These are phyloP conservation scores for Argyresthia albistria DNA, from an alignment of 2,888 invertebrate genomes.

Conservation along the genomic window DNA sequence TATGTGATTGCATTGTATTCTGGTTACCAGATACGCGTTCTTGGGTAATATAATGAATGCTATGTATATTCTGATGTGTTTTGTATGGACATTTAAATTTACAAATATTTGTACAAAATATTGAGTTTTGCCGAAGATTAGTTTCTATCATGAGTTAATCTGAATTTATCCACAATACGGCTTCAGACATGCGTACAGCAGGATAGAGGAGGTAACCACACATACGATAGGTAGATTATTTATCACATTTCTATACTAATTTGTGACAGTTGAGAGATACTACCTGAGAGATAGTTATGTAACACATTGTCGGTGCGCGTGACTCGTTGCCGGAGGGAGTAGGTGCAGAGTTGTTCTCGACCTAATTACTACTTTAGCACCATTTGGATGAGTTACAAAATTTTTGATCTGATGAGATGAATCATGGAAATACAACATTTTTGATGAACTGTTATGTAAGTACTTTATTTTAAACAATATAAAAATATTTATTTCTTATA, in stretches of 20 bases:
- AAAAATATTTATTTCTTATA: constrained; percentile 64
- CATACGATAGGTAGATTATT: no score
- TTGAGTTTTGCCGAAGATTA: not conserved
- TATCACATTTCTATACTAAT: constrained; percentile 1
- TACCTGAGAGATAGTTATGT: no score
- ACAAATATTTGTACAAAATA: not conserved
- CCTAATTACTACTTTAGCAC: constrained; percentile 48
- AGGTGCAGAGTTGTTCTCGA: not conserved
- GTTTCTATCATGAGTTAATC: no score
- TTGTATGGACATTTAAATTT: not conserved
- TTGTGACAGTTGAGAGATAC: constrained; percentile 14
- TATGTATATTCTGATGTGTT: not conserved
- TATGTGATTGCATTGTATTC: no score
- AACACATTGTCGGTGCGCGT: not conserved
- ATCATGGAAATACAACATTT: constrained; percentile 42
- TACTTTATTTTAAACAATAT: constrained; percentile 66
- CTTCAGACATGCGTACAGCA: no score
- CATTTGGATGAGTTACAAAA: constrained; percentile 49
- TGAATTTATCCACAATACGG: no score
- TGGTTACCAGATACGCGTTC: no score
- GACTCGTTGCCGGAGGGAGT: not conserved
- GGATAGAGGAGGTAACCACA: no score
- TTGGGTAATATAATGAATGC: not conserved
- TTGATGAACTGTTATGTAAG: constrained; percentile 47
- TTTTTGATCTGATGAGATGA: constrained; percentile 30